A percentile compares a stretch with the other conserved stretches of the same genome.
phyloP scores from a whole-genome alignment of 2,113 vertebrate species.

The Calidris pygmaea region DNA sequence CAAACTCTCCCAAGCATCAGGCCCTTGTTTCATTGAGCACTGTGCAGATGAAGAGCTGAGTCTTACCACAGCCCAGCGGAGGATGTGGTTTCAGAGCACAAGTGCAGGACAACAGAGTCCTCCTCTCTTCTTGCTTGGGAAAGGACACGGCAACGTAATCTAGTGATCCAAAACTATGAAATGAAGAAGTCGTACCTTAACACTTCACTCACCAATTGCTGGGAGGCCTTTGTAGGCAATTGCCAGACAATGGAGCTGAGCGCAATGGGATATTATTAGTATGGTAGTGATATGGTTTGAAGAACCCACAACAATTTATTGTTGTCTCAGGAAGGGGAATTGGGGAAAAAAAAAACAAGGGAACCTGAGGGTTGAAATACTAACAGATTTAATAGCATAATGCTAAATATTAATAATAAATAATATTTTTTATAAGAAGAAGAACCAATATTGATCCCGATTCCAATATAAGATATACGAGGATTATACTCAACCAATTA shows the following conservation, averaged over 20 bases:
- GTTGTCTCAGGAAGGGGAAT: neutral
- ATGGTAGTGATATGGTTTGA: neutral
- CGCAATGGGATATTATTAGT: neutral
- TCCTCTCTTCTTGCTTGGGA: neutral
- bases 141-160: neutral
- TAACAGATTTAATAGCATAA: neutral
- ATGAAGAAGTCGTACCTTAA: neutral
- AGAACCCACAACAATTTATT: neutral
- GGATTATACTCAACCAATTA: neutral
- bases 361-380: neutral
- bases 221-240: neutral
- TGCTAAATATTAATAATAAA: neutral
- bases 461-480: neutral
- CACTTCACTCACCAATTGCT: neutral
- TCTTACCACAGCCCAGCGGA: neutral
- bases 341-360: neutral
- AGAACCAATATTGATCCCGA: neutral
- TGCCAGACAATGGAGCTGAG: neutral
- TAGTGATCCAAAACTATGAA: neutral
- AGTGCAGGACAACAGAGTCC: neutral
- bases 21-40: rapidly evolving
- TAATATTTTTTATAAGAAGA: neutral
- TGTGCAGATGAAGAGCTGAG: neutral
- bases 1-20: neutral
- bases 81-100: neutral